Evolutionary conservation across 30 jellyfish, hydroid and myxozoan species (phyloP), one percentile per base, ranked within the genome.

Genomic region (Phacellophora camtschatica): DNA sequence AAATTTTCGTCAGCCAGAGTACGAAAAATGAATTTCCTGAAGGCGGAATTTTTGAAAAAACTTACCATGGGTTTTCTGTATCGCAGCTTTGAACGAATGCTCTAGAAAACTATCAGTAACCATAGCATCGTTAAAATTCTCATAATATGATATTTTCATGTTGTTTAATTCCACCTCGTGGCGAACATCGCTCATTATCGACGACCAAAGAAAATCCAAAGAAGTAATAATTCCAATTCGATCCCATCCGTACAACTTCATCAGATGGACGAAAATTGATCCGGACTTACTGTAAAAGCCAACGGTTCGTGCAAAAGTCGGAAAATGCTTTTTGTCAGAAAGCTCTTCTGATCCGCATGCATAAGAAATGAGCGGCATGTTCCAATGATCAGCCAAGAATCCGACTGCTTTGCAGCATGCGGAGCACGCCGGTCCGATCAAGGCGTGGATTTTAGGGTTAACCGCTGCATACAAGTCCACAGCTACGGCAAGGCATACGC

Each of bases 381-480:
- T 88, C 95, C 95, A 88, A 59, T 88, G 95, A 0, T 54, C 22
- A 29, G 95, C 95, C n/a, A 88, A 50, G 50, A 19, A 72, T 1
- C 92, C 90, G 37, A 68, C 95, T 10, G 81, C 82, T 72, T 81
- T 81, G 75, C 97, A 88, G 3, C 97, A 95, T 55, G 77, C 97
- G 35, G 88, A 59, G 59, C 97, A 88, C 12, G 97, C 97, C 69
- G 97, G 97, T 4, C 97, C 97, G 43, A 88, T 88, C 37, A 88
- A 50, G 13, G 97, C 97, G 56, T 88, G 84, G 51, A 88, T 69
- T 19, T 34, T 62, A 29, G 92, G 92, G 0, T 1, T 67, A 13
- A 37, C 36, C 16, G 29, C 3, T 20, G 80, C 66, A 48, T 45
- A 57, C 87, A 80, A 36, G 37, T 88, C 97, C 15, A 82, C 95